Conservation (phyloP, 1,140 invertebrate genomes). For the Panagrolaimus sp. region DNA sequence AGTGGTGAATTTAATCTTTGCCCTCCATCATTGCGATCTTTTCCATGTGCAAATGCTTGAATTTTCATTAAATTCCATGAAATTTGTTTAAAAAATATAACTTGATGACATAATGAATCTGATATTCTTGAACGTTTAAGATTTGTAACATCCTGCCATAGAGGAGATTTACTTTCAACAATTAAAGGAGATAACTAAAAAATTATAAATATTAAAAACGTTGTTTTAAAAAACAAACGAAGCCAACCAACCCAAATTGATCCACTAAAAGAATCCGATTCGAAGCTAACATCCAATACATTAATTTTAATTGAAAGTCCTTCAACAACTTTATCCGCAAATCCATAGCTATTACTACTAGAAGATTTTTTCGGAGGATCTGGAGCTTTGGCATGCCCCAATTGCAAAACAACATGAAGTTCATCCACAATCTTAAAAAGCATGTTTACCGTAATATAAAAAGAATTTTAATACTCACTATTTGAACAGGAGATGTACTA, state of each 20-base stretch:
- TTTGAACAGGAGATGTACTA: slow-evolving; percentile 86
- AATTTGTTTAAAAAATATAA: slow-evolving; percentile 93
- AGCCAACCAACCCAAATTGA: slow-evolving; percentile 86
- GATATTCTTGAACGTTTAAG: slow-evolving; percentile 79
- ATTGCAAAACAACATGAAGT: slow-evolving; percentile 79
- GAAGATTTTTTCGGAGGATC: slow-evolving; percentile 10
- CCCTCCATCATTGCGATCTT: slow-evolving; percentile 6
- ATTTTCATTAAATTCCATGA: slow-evolving; percentile 72
- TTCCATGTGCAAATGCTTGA: slow-evolving; percentile 43
- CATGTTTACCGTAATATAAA: slow-evolving; percentile 30
- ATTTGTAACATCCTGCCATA: slow-evolving; percentile 73
- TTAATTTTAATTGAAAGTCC: slow-evolving; percentile 92
- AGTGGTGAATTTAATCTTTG: slow-evolving; percentile 69
- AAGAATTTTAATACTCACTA: slow-evolving; percentile 68
- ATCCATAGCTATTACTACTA: slow-evolving; percentile 67
- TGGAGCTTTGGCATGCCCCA: slow-evolving; percentile 63
- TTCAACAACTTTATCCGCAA: slow-evolving; percentile 89
- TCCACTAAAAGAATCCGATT: slow-evolving; percentile 84
- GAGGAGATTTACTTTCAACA: slow-evolving; percentile 83
- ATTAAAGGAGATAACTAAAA: slow-evolving; percentile 78
- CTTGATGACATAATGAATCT: slow-evolving; percentile 75
- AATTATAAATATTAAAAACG: neutral
- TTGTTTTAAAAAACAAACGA: neutral
- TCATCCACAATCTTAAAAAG: slow-evolving; percentile 78
- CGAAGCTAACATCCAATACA: slow-evolving; percentile 83